Percentiles rank a stretch among this genome's conserved stretches.
phyloP scores from a whole-genome alignment of 2,888 invertebrate genomes.

The Acheta domesticus region DNA sequence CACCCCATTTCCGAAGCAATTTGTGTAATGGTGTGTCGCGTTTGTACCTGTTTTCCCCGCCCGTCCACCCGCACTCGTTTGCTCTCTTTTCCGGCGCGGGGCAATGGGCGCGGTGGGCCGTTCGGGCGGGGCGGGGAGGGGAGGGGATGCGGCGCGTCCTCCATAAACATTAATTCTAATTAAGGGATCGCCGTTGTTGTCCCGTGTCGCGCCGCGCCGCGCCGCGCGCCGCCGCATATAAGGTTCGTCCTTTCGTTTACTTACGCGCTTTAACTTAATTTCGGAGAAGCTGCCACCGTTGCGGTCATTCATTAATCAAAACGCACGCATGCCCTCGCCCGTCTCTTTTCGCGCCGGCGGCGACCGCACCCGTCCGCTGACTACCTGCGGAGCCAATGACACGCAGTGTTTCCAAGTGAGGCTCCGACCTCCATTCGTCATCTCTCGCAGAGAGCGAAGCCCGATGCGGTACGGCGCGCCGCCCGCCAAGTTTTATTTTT shows the following conservation, averaged over 20 bases:
- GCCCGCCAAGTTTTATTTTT: no score
- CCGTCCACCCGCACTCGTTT: not conserved
- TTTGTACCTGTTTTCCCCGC: not conserved
- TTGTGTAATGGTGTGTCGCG: constrained; percentile 18
- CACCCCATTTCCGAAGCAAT: not conserved
- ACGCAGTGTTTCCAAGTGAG: no score
- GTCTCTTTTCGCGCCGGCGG: no score
- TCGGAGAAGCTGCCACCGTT: not conserved
- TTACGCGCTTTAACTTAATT: not conserved
- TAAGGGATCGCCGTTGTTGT: constrained; percentile 4
- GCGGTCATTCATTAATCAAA: not conserved
- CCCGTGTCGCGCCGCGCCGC: not conserved
- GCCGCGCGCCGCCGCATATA: not conserved
- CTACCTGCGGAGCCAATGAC: no score
- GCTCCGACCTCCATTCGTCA: no score
- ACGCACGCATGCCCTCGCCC: no score
- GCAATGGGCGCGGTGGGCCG: not conserved
- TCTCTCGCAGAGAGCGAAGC: no score
- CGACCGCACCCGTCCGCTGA: no score
- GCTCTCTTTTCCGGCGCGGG: not conserved
- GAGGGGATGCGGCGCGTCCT: not conserved
- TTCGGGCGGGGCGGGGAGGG: not conserved
- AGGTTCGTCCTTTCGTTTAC: not conserved
- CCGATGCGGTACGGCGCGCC: no score
- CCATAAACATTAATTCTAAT: constrained; percentile 10